Percentiles rank a stretch among this genome's conserved stretches.
phyloP scores from a whole-genome alignment of 1,140 invertebrate species.

The Ptiloglossa arizonensis region DNA sequence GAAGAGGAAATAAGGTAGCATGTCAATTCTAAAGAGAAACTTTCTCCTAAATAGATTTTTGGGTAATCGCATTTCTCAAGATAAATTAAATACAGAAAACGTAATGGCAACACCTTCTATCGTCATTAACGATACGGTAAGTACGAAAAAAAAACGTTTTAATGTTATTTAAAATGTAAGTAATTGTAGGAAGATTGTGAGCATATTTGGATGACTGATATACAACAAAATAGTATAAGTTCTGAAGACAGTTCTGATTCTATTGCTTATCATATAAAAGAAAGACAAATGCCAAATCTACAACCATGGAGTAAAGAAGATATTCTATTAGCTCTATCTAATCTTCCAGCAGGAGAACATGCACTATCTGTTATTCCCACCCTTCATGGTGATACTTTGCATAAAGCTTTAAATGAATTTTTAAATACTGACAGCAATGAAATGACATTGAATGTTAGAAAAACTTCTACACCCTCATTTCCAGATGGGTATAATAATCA shows the following conservation, averaged over 20 bases:
- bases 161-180: background rate
- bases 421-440: slow-evolving; percentile 52
- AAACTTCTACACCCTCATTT: slow-evolving; percentile 56
- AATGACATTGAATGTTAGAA: slow-evolving; percentile 32
- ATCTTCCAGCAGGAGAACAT: slow-evolving; percentile 74
- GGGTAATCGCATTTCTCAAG: slow-evolving; percentile 44
- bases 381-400: slow-evolving; percentile 64
- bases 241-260: slow-evolving; percentile 72
- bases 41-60: slow-evolving; percentile 64
- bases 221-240: slow-evolving; percentile 69
- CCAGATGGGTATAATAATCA: slow-evolving; percentile 68
- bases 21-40: slow-evolving; percentile 50
- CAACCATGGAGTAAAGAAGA: slow-evolving; percentile 74
- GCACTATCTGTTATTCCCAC: slow-evolving; percentile 69
- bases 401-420: slow-evolving; percentile 65
- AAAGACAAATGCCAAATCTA: slow-evolving; percentile 63
- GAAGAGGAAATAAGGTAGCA: background rate
- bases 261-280: slow-evolving; percentile 60
- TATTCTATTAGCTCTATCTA: slow-evolving; percentile 68
- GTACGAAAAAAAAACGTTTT: background rate
- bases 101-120: slow-evolving; percentile 40
- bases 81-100: slow-evolving; percentile 48
- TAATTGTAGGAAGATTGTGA: slow-evolving; percentile 60
- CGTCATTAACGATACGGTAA: slow-evolving; percentile 58
- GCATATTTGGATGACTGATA: slow-evolving; percentile 71